phyloP scores from a whole-genome alignment of 1,140 invertebrate genomes.

The Microplitis demolitor region DNA sequence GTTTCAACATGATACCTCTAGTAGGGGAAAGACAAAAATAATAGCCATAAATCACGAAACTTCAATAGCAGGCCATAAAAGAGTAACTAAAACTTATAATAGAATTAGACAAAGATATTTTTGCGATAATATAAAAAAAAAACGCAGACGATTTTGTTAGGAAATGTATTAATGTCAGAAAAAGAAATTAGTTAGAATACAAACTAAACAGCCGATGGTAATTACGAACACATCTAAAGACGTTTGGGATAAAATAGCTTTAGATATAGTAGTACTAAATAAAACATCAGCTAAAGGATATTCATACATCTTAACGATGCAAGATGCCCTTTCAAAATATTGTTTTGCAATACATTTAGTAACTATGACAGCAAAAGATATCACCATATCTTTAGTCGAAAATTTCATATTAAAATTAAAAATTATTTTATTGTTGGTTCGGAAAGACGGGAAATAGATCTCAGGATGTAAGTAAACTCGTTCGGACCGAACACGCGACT shows the following conservation, averaged over 20 bases:
- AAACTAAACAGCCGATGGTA: constrained; percentile 11
- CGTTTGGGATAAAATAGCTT: constrained; percentile 26
- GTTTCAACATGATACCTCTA: constrained; percentile 4
- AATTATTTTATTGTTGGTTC: too few species aligned
- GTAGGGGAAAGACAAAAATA: neutral
- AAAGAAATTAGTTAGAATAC: neutral
- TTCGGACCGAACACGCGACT: too few species aligned
- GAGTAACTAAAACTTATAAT: constrained; percentile 28
- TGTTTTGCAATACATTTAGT: constrained; percentile 26
- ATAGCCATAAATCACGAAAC: constrained; percentile 19
- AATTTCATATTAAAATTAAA: constrained; percentile 34
- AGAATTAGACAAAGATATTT: constrained; percentile 20
- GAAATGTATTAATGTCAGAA: too few species aligned
- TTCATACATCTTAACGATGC: constrained; percentile 29
- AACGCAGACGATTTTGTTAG: too few species aligned
- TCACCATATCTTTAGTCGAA: constrained; percentile 32
- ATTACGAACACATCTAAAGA: constrained; percentile 26
- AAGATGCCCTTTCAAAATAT: constrained; percentile 44
- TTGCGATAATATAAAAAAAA: constrained; percentile 26
- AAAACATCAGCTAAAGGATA: constrained; percentile 16
- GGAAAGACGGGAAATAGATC: too few species aligned
- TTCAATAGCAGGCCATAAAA: constrained; percentile 30
- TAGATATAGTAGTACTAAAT: constrained; percentile 26
- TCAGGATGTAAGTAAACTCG: too few species aligned
- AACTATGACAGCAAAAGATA: constrained; percentile 28